phyloP scores from a whole-genome alignment of 2,797 vertebrate genomes.

The Micropoecilia bifurca region DNA sequence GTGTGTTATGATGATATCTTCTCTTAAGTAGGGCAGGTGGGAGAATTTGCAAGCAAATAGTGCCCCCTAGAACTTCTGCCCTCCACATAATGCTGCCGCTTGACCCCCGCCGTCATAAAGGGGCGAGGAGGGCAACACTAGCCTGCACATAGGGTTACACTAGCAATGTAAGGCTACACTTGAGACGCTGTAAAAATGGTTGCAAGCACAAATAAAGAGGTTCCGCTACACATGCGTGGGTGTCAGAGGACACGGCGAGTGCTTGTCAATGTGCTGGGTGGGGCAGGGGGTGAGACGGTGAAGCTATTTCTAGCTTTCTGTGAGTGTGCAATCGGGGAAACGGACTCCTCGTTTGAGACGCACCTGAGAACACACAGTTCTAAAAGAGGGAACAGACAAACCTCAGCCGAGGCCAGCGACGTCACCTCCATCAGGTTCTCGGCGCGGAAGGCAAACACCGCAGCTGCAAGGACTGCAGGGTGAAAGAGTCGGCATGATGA shows the following conservation, averaged over 20 bases:
- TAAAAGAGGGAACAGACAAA: slow-evolving; percentile 81
- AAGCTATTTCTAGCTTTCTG: slow-evolving; percentile 87
- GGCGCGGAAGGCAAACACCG: slow-evolving; percentile 97
- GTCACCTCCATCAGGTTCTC: slow-evolving; percentile 99
- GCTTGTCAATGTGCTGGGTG: neutral
- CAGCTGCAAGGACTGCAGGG: slow-evolving; percentile 90
- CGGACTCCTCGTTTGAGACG: slow-evolving; percentile 19
- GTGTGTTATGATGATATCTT: slow-evolving; percentile 90
- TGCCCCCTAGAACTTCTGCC: slow-evolving; percentile 71
- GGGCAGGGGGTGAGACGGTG: neutral
- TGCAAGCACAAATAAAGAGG: neutral
- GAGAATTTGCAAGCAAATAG: slow-evolving; percentile 84
- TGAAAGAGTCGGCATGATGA: neutral
- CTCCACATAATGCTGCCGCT: slow-evolving; percentile 76
- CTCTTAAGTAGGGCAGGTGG: slow-evolving; percentile 81
- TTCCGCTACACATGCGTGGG: slow-evolving; percentile 9
- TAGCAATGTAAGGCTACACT: slow-evolving; percentile 29
- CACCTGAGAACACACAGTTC: slow-evolving; percentile 16
- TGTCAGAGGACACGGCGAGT: slow-evolving; percentile 15
- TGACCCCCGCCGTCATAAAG: slow-evolving; percentile 39
- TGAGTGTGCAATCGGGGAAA: slow-evolving; percentile 29
- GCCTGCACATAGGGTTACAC: slow-evolving; percentile 18
- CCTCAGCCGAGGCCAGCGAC: slow-evolving; percentile 94
- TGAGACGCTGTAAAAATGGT: neutral
- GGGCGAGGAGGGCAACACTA: slow-evolving; percentile 6